Evolutionary conservation across 2,888 invertebrate species (phyloP).

Genomic region (Octonoba sinensis): DNA sequence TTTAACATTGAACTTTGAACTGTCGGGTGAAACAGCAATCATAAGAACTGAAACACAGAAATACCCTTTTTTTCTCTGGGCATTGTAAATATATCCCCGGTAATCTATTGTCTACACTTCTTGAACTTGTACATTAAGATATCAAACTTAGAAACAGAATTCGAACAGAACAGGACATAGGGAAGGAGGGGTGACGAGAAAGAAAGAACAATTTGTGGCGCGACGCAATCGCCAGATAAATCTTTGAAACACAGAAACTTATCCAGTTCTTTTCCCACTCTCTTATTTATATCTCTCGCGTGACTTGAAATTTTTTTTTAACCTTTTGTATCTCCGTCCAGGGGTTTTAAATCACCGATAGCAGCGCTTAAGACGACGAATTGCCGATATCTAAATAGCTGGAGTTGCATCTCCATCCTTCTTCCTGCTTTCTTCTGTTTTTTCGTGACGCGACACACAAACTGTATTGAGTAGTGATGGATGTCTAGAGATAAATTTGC

Average conservation of each 20-base stretch:
- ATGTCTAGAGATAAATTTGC: constrained; percentile 45
- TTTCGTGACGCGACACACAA: constrained; percentile 7
- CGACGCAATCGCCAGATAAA: constrained; percentile 35
- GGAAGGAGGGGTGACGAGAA: background rate
- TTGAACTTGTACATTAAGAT: constrained; percentile 34
- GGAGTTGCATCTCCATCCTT: background rate
- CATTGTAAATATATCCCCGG: background rate
- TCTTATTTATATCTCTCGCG: constrained; percentile 54
- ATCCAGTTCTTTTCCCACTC: constrained; percentile 17
- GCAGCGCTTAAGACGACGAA: constrained; percentile 41
- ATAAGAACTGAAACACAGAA: too few species aligned
- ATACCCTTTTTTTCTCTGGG: too few species aligned
- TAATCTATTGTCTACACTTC: constrained; percentile 33
- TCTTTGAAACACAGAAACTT: constrained; percentile 48
- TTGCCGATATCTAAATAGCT: constrained; percentile 60
- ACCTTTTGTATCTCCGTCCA: constrained; percentile 48
- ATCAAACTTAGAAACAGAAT: constrained; percentile 27
- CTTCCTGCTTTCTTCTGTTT: background rate
- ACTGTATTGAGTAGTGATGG: constrained; percentile 38
- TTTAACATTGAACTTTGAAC: too few species aligned
- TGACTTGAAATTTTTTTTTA: constrained; percentile 46
- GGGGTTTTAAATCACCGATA: constrained; percentile 54
- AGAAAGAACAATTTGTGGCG: constrained; percentile 42
- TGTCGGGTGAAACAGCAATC: too few species aligned
- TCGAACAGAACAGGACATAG: constrained; percentile 3